phyloP scores from a whole-genome alignment of 1,140 invertebrate species.

The Drosophila navojoa region DNA sequence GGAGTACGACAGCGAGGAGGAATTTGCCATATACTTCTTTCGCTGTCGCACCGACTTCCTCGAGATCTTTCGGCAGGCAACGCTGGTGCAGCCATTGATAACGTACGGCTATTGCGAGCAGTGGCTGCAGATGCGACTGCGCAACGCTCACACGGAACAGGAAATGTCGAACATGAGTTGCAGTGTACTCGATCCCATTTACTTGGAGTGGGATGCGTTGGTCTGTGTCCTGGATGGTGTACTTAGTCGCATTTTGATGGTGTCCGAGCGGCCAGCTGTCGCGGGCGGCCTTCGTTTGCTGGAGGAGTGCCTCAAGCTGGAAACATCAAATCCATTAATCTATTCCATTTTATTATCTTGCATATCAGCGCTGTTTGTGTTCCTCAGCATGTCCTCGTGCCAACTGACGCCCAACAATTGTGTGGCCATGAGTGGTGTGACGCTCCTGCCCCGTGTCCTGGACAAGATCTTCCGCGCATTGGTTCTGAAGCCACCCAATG shows the following conservation, averaged over 20 bases:
- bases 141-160: constrained; percentile 85
- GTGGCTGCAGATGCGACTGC: constrained; percentile 90
- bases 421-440: constrained; percentile 88
- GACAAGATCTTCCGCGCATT: constrained; percentile 94
- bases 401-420: constrained; percentile 88
- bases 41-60: constrained; percentile 90
- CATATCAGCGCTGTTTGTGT: constrained; percentile 95
- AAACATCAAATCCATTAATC: constrained; percentile 90
- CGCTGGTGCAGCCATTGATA: constrained; percentile 91
- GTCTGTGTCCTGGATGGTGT: constrained; percentile 90
- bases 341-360: constrained; percentile 93
- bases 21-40: constrained; percentile 92
- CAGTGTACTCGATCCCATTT: constrained; percentile 87
- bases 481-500: constrained; percentile 88
- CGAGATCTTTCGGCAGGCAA: constrained; percentile 91
- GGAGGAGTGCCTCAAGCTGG: constrained; percentile 90
- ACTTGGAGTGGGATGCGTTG: constrained; percentile 94
- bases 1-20: constrained; percentile 96
- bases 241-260: constrained; percentile 89
- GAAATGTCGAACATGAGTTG: constrained; percentile 79
- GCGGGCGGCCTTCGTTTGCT: constrained; percentile 89
- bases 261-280: constrained; percentile 88
- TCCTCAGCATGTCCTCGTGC: constrained; percentile 93
- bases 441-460: constrained; percentile 90
- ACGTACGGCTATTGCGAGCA: constrained; percentile 92